These are phyloP conservation scores for Sphaeramia orbicularis DNA, from an alignment of 2,797 vertebrate species.

Conservation along the genomic window DNA sequence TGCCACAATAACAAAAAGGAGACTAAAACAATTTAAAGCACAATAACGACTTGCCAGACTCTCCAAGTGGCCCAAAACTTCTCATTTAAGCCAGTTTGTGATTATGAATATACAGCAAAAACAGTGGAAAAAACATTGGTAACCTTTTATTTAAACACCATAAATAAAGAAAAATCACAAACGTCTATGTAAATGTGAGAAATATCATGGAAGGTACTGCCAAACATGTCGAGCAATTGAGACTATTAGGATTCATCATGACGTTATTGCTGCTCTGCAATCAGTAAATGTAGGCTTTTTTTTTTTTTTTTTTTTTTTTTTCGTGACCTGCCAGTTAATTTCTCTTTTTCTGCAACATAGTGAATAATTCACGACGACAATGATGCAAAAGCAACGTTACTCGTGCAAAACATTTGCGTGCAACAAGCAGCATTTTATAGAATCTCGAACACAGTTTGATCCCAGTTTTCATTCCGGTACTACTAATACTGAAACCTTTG, in stretches of 20 bases:
- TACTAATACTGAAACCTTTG: no score
- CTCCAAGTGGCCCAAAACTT: conserved; percentile 4
- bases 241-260: background rate
- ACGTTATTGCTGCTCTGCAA: background rate
- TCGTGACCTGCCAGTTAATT: background rate
- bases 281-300: no score
- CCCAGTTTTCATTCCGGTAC: no score
- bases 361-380: background rate
- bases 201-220: conserved; percentile 86
- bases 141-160: no score
- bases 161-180: no score
- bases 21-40: no score
- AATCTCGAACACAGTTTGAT: no score
- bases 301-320: no score
- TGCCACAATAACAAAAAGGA: no score
- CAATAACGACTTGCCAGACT: conserved; percentile 7
- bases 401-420: conserved; percentile 27
- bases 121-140: conserved; percentile 5
- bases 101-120: background rate
- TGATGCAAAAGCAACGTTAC: conserved; percentile 23
- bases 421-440: conserved; percentile 28
- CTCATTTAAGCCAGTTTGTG: background rate
- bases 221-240: conserved; percentile 78
- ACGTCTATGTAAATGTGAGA: conserved; percentile 80
- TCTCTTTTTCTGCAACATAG: background rate